These are phyloP conservation scores for Linnaemya tessellans DNA, from an alignment of 2,888 invertebrate genomes.

Conservation along the genomic window DNA sequence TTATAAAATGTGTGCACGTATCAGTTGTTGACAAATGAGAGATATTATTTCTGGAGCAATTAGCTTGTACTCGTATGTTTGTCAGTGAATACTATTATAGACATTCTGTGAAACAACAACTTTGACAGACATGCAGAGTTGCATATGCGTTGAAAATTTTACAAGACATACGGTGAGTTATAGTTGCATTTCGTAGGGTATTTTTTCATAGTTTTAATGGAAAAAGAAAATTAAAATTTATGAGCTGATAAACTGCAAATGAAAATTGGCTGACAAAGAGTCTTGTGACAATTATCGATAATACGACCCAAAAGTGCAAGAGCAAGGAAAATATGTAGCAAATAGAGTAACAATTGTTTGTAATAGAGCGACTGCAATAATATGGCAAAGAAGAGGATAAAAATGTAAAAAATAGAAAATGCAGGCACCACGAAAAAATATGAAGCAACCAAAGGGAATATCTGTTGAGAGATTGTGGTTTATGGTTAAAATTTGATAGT, in stretches of 20 bases:
- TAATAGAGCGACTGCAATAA: slow-evolving; percentile 12
- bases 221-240: slow-evolving; percentile 59
- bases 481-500: slow-evolving; percentile 25
- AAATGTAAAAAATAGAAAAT: neutral
- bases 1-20: too few species aligned
- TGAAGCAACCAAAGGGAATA: slow-evolving; percentile 28
- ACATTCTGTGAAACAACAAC: too few species aligned
- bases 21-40: too few species aligned
- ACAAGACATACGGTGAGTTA: too few species aligned
- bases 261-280: slow-evolving; percentile 71
- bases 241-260: slow-evolving; percentile 64
- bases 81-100: too few species aligned
- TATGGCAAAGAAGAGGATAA: slow-evolving; percentile 10
- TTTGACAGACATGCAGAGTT: too few species aligned
- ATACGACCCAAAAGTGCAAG: slow-evolving; percentile 68
- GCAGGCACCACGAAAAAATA: slow-evolving; percentile 16
- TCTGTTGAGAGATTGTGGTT: slow-evolving; percentile 27
- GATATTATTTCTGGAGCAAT: too few species aligned
- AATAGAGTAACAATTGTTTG: slow-evolving; percentile 27
- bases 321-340: slow-evolving; percentile 48
- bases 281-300: slow-evolving; percentile 72
- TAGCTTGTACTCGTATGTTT: too few species aligned
- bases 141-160: too few species aligned
- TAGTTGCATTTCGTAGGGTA: slow-evolving; percentile 2
- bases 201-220: neutral